phyloP scores from a whole-genome alignment of 2,113 vertebrate genomes.

The Jacana jacana region DNA sequence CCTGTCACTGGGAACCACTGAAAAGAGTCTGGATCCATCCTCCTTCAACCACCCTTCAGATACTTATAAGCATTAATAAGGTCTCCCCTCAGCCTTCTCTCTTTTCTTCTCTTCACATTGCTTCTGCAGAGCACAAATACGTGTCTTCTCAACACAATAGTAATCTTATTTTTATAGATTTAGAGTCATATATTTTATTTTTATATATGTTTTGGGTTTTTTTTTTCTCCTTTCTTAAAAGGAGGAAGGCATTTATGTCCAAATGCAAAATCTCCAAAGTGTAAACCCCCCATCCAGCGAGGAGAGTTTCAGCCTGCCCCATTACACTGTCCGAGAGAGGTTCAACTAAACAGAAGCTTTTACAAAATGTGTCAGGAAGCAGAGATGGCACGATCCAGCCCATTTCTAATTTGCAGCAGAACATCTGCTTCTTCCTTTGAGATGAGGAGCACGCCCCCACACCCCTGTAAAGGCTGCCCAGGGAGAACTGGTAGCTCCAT shows the following conservation, averaged over 20 bases:
- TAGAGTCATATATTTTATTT: background rate
- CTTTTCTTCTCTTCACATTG: rapidly evolving
- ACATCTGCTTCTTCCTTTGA: background rate
- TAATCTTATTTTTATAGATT: background rate
- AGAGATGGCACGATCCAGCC: rapidly evolving
- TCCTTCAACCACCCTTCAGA: no score
- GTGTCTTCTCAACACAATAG: background rate
- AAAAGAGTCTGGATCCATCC: no score
- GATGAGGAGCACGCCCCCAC: background rate
- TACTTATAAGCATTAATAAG: no score
- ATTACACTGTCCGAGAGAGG: background rate
- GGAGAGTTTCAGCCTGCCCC: background rate
- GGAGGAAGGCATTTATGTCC: background rate
- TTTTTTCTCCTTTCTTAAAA: background rate
- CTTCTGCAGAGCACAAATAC: background rate
- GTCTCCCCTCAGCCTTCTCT: no score
- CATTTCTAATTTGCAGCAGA: background rate
- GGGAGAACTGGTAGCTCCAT: background rate
- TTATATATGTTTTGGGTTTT: no score
- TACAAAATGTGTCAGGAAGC: background rate
- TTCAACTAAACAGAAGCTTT: background rate
- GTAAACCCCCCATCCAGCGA: background rate
- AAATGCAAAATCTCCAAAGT: background rate
- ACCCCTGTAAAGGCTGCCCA: background rate
- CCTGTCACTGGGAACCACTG: no score